Evolutionary conservation across 2,797 vertebrate species (phyloP).

Genomic region (Spheniscus humboldti): DNA sequence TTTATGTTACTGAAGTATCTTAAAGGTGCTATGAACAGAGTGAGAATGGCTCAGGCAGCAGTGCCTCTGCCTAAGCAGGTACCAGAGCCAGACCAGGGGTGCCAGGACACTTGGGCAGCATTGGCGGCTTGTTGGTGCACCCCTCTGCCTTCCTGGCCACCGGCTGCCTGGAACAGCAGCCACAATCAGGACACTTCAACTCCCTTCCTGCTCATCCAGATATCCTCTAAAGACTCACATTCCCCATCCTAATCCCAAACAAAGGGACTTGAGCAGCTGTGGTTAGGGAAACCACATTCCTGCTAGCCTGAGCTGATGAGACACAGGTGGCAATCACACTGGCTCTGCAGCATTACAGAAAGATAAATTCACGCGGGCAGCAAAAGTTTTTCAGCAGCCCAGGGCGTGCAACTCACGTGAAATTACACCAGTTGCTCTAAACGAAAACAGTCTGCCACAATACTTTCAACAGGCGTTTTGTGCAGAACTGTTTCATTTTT

Average conservation of each 20-base stretch:
- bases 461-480: neutral
- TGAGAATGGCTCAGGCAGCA: neutral
- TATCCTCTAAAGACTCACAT: neutral
- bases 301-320: neutral
- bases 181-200: neutral
- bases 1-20: neutral
- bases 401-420: neutral
- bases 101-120: neutral
- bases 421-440: neutral
- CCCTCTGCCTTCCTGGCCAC: neutral
- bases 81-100: neutral
- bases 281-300: neutral
- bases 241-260: neutral
- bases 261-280: neutral
- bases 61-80: neutral
- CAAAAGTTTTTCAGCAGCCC: neutral
- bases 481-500: neutral
- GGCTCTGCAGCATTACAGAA: neutral
- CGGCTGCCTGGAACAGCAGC: neutral
- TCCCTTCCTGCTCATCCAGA: neutral
- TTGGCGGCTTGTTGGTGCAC: rapidly evolving
- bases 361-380: neutral
- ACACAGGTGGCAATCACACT: neutral
- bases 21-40: neutral
- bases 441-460: neutral